Evolutionary conservation across 2,888 invertebrate species (phyloP), one percentile per base, ranked within the genome.

Genomic region (Amorpha juglandis): DNA sequence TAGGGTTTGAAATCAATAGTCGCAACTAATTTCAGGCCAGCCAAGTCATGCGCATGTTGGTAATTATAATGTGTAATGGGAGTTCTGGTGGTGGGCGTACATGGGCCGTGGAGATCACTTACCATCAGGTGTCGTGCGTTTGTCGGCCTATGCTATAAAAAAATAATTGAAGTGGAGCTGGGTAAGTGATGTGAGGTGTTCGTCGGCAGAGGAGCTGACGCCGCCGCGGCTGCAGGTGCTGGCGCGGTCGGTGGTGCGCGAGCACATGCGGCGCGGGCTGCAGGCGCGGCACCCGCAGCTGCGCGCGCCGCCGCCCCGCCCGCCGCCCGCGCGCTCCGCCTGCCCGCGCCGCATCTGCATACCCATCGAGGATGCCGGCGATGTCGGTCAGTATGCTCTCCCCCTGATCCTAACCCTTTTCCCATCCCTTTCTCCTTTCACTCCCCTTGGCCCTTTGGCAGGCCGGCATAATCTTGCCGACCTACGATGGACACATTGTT

Each of bases 171-270:
- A 6, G 7, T 47, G 8, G 6, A 48, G 2, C 11, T 2, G 4
- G 47, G 47, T 47, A 6, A 19, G 51, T 21, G 8, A 27, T 47
- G 35, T 53, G 33, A 7, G n/a, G 12, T 38, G 51, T 7, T 35
- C 58, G 66, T 7, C 33, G 58, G 16, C 77, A 87, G 91, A 90
- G 8, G 86, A 86, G 76, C 86, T 82, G 78, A 47, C 72, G 8
- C 92, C 92, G 62, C 71, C 81, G 70, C 78, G 84, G 64, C 89
- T 92, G 80, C 88, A 88, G 79, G 62, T 72, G 73, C 78, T 91
- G 79, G 73, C 81, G 42, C 89, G 91, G 69, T 80, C 76, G 19
- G 75, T 70, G 63, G 78, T 90, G 67, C 87, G 91, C 55, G n/a
- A 45, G 8, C 68, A 78, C 65, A 79, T 91, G 87, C 86, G 83